Evolutionary conservation across 2,797 vertebrate genomes (phyloP).

Genomic region (Danio albolineatus): DNA sequence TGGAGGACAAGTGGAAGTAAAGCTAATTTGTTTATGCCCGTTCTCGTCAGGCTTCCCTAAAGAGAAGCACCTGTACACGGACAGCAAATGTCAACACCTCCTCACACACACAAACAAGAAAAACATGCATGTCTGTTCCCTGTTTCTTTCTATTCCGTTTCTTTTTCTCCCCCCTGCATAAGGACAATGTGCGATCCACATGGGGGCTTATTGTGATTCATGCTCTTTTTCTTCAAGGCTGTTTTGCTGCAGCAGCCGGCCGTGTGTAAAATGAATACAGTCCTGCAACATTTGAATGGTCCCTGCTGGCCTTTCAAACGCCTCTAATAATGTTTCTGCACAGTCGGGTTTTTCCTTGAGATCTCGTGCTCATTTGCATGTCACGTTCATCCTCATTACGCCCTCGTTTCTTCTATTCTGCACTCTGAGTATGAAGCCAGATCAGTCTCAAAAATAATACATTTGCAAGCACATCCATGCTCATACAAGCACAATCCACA

Average conservation of each 20-base stretch:
- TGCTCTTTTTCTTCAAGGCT: not conserved
- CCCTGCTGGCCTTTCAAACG: conserved; percentile 33
- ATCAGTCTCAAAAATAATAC: too few species aligned
- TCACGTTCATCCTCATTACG: conserved; percentile 27
- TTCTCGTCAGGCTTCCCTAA: conserved; percentile 1
- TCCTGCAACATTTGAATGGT: conserved; percentile 5
- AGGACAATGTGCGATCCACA: conserved; percentile 22
- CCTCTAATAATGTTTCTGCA: conserved; percentile 26
- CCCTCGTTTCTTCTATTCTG: conserved; percentile 42
- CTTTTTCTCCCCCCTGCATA: not conserved
- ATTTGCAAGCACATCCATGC: too few species aligned
- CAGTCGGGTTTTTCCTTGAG: conserved; percentile 51
- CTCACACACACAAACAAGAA: not conserved
- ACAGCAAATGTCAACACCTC: conserved; percentile 2
- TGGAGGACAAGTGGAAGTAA: not conserved
- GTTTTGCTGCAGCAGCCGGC: conserved; percentile 1
- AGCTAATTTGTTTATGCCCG: not conserved
- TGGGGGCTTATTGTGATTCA: conserved; percentile 29
- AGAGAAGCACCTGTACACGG: conserved; percentile 21
- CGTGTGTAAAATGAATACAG: conserved; percentile 36
- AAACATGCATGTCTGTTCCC: conserved; percentile 20
- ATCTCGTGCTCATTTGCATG: conserved; percentile 39
- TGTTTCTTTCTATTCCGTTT: not conserved
- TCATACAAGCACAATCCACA: too few species aligned
- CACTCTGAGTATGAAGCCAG: too few species aligned